Conservation (phyloP, 2,113 vertebrate species). For the Ondatra zibethicus region DNA sequence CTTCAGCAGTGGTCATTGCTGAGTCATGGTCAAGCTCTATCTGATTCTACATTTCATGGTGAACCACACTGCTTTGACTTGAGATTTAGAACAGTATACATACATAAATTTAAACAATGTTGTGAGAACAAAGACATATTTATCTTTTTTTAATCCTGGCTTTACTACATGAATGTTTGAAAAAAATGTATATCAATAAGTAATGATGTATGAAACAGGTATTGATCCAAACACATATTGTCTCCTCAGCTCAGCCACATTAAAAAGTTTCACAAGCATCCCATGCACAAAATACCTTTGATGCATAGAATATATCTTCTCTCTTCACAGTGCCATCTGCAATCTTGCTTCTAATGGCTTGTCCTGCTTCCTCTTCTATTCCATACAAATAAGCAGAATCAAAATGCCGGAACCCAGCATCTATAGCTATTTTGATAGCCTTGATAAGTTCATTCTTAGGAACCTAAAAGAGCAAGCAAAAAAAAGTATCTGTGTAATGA, state of each 20-base stretch:
- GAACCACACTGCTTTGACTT: neutral
- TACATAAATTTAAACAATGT: neutral
- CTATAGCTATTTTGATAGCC: constrained; percentile 2
- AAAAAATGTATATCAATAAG: neutral
- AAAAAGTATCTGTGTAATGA: neutral
- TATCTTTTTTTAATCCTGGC: neutral
- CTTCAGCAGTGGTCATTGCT: neutral
- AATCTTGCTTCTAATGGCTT: constrained; percentile 17
- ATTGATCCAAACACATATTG: neutral
- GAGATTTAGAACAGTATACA: neutral
- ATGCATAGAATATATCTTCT: constrained; percentile 70
- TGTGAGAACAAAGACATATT: neutral
- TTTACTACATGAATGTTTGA: neutral
- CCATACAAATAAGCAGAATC: constrained; percentile 57
- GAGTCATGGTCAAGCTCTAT: neutral
- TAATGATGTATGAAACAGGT: neutral
- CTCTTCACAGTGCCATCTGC: constrained; percentile 41
- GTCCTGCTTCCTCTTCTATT: constrained; percentile 63
- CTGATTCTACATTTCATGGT: neutral
- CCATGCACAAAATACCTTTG: constrained; percentile 5
- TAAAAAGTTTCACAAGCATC: neutral
- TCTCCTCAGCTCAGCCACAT: neutral
- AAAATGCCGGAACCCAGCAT: constrained; percentile 61
- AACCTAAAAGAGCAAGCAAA: constrained; percentile 1
- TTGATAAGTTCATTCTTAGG: neutral